Percentiles rank a stretch among this genome's conserved stretches.
Evolutionary conservation across 1,140 invertebrate species (phyloP).

Genomic region (Lepidurus couesii): DNA sequence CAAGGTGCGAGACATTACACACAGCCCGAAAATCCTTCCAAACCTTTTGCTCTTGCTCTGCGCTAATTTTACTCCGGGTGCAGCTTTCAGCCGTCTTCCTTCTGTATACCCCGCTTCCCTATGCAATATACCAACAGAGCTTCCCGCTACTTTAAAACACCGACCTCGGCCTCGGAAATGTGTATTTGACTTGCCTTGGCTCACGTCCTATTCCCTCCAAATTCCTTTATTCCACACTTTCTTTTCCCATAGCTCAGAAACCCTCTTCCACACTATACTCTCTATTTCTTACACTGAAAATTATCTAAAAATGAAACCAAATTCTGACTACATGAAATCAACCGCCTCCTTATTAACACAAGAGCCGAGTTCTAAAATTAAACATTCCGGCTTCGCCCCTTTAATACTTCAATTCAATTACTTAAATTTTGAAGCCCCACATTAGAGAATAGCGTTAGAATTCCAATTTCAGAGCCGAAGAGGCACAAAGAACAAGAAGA

Average conservation of each 20-base stretch:
- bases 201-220: neutral
- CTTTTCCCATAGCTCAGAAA: too few relatives aligned
- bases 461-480: too few relatives aligned
- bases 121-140: neutral
- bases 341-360: too few relatives aligned
- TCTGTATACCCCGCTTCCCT: neutral
- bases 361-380: too few relatives aligned
- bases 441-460: too few relatives aligned
- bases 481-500: neutral
- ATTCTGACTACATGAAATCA: too few relatives aligned
- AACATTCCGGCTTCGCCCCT: too few relatives aligned
- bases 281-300: too few relatives aligned
- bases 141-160: neutral
- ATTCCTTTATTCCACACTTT: neutral
- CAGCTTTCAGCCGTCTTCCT: neutral
- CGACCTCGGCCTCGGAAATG: neutral
- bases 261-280: too few relatives aligned
- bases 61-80: slow-evolving; percentile 11
- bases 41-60: neutral
- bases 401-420: too few relatives aligned
- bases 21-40: slow-evolving; percentile 13
- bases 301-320: too few relatives aligned
- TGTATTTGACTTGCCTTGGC: slow-evolving; percentile 14
- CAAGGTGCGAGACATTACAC: slow-evolving; percentile 6
- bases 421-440: too few relatives aligned